These are phyloP conservation scores for Artemisiospiza belli DNA, from an alignment of 2,113 vertebrate species.

Conservation along the genomic window DNA sequence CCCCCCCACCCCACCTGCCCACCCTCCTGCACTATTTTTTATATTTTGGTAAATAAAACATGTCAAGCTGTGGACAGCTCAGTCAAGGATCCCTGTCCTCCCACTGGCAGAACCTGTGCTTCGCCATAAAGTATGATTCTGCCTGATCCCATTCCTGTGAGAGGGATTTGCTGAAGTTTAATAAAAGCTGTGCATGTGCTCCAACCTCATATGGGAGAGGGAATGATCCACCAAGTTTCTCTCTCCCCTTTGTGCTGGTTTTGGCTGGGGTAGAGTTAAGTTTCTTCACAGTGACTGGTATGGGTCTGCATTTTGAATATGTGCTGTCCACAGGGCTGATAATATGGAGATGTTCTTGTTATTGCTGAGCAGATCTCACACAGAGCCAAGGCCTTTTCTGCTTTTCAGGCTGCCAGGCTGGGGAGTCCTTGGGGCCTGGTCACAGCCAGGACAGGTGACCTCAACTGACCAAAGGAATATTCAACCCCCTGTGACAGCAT, in stretches of 20 bases:
- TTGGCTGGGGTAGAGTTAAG: neutral
- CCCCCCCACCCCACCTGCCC: neutral
- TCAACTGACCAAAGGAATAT: neutral
- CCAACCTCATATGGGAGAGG: neutral
- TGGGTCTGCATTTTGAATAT: neutral
- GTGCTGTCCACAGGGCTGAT: neutral
- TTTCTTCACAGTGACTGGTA: neutral
- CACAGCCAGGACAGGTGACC: neutral
- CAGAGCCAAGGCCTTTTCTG: neutral
- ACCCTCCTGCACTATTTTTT: rapidly evolving
- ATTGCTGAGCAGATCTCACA: neutral
- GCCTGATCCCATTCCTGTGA: neutral
- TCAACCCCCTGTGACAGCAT: neutral
- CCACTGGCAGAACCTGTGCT: neutral
- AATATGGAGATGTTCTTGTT: neutral
- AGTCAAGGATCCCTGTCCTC: neutral
- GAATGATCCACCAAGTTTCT: neutral
- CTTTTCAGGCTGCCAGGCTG: neutral
- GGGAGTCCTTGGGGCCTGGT: neutral
- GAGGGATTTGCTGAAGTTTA: neutral
- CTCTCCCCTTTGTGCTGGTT: neutral
- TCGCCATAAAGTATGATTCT: neutral
- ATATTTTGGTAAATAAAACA: neutral
- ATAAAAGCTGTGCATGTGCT: neutral
- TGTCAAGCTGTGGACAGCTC: neutral